A percentile compares a stretch with the other conserved stretches of the same genome.
Evolutionary conservation across 1,140 invertebrate species (phyloP).

Genomic region (Drosophila takahashii): DNA sequence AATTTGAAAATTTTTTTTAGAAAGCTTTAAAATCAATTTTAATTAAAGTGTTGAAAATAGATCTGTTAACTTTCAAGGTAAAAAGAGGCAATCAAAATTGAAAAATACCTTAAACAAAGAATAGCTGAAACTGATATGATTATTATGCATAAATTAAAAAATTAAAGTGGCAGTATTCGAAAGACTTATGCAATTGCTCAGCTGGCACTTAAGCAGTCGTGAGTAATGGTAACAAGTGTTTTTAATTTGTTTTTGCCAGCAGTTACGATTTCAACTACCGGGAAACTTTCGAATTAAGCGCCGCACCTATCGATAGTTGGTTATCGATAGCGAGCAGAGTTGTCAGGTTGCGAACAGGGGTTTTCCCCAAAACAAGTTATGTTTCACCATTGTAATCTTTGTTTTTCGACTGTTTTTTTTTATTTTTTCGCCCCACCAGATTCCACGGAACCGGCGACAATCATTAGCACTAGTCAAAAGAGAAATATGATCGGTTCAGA

Average conservation of each 20-base stretch:
- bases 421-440: conserved; percentile 36
- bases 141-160: background rate
- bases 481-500: conserved; percentile 41
- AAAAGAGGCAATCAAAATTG: no score
- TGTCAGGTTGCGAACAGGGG: background rate
- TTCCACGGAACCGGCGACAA: conserved; percentile 42
- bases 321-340: conserved; percentile 3
- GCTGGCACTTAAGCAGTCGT: background rate
- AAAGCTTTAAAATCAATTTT: no score
- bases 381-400: conserved; percentile 8
- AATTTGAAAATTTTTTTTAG: no score
- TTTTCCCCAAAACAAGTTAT: conserved; percentile 12
- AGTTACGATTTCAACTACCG: background rate
- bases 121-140: background rate
- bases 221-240: conserved; percentile 11
- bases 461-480: conserved; percentile 58
- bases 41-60: no score
- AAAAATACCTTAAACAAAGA: background rate
- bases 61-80: no score
- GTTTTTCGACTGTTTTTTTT: background rate
- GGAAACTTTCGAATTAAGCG: conserved; percentile 3
- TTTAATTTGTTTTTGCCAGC: conserved; percentile 6
- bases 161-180: background rate
- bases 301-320: background rate
- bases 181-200: background rate